Conservation (phyloP, 2,888 invertebrate genomes). For the Ichneumon xanthorius region DNA sequence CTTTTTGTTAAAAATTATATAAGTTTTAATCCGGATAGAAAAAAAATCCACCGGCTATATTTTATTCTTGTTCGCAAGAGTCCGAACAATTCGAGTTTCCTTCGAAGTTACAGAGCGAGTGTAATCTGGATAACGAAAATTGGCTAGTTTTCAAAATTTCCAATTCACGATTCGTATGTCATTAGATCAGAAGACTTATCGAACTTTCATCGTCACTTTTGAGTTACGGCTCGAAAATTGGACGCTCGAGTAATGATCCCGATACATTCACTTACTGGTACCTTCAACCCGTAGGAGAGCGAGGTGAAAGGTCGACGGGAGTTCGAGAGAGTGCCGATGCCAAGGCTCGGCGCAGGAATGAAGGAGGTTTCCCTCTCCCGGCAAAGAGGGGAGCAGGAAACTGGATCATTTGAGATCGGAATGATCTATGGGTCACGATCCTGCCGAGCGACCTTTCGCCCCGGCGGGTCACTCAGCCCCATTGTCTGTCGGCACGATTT, state of each 20-base stretch:
- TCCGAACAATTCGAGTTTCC: no score
- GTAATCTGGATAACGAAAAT: no score
- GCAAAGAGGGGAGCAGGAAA: slow-evolving; percentile 59
- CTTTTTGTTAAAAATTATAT: no score
- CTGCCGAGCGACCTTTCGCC: slow-evolving; percentile 73
- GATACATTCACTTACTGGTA: not conserved
- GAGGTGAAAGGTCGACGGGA: slow-evolving; percentile 38
- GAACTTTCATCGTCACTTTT: not conserved
- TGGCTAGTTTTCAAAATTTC: no score
- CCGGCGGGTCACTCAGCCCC: slow-evolving; percentile 68
- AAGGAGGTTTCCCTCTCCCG: slow-evolving; percentile 11
- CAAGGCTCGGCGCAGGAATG: slow-evolving; percentile 19
- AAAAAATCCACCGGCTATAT: no score
- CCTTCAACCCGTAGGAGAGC: not conserved
- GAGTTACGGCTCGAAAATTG: not conserved
- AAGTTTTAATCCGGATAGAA: no score
- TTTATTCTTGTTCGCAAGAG: no score
- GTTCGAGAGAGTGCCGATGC: slow-evolving; percentile 27
- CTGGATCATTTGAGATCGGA: slow-evolving; percentile 73
- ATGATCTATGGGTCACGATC: slow-evolving; percentile 79
- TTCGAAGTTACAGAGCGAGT: no score
- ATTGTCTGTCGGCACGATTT: slow-evolving; percentile 73
- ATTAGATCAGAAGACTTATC: not conserved
- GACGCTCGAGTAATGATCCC: not conserved
- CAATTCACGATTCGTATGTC: not conserved